phyloP scores from a whole-genome alignment of 2,113 vertebrate species.

The Thymallus thymallus region DNA sequence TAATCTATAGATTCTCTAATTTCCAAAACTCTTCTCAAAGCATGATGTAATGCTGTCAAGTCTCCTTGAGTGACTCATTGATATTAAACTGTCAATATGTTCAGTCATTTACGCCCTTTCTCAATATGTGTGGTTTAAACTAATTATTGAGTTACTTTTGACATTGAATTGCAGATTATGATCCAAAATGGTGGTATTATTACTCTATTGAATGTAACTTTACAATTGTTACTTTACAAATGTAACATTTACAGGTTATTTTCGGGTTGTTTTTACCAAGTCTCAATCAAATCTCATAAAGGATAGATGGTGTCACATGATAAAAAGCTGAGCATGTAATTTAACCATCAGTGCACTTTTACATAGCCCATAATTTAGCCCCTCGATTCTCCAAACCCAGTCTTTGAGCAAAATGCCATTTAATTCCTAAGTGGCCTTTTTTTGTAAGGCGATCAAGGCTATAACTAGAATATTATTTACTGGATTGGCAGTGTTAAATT shows the following conservation, averaged over 20 bases:
- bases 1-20: slow-evolving; percentile 44
- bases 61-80: slow-evolving; percentile 55
- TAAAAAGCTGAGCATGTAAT: neutral
- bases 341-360: slow-evolving; percentile 42
- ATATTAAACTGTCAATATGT: slow-evolving; percentile 44
- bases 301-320: neutral
- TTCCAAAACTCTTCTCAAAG: slow-evolving; percentile 36
- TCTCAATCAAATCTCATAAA: neutral
- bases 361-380: slow-evolving; percentile 43
- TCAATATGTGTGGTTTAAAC: slow-evolving; percentile 59
- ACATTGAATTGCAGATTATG: neutral
- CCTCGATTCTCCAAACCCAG: slow-evolving; percentile 25
- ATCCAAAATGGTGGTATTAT: neutral
- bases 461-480: slow-evolving; percentile 84
- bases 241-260: neutral
- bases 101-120: slow-evolving; percentile 5
- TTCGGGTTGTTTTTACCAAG: neutral
- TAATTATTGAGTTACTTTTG: slow-evolving; percentile 43
- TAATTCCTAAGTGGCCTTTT: slow-evolving; percentile 36
- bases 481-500: slow-evolving; percentile 80
- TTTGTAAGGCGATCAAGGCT: slow-evolving; percentile 64
- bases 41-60: slow-evolving; percentile 27
- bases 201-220: too few relatives aligned
- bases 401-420: slow-evolving; percentile 44
- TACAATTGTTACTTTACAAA: neutral